Conservation (phyloP, 2,797 vertebrate genomes). For the Hapalemur alaotrensis region DNA sequence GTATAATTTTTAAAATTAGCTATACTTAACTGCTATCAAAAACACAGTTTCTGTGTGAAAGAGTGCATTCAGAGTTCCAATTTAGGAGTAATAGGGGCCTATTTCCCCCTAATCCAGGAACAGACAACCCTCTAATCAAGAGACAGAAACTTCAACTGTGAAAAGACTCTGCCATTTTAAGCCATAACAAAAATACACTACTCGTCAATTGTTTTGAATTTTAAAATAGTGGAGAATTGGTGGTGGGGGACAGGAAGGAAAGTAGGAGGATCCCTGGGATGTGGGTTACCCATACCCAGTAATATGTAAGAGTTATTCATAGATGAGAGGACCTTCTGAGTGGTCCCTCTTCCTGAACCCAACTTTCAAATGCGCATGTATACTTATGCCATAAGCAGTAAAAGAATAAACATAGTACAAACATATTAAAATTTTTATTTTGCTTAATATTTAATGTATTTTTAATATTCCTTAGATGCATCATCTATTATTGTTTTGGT, state of each 20-base stretch:
- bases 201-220: background rate
- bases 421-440: background rate
- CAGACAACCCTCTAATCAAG: background rate
- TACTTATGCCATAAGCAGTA: background rate
- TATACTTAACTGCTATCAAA: background rate
- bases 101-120: background rate
- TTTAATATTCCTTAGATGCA: background rate
- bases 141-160: background rate
- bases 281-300: background rate
- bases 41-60: background rate
- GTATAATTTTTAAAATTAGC: conserved; percentile 36
- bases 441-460: background rate
- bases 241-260: background rate
- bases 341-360: background rate
- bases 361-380: background rate
- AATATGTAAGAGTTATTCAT: background rate
- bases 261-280: background rate
- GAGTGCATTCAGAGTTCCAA: background rate
- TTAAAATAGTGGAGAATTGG: background rate
- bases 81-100: background rate
- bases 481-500: background rate
- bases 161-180: background rate
- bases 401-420: background rate
- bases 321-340: background rate
- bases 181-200: background rate